A percentile compares a stretch with the other conserved stretches of the same genome.
Conservation (phyloP, 2,113 vertebrate genomes). For the Shinisaurus crocodilurus region DNA sequence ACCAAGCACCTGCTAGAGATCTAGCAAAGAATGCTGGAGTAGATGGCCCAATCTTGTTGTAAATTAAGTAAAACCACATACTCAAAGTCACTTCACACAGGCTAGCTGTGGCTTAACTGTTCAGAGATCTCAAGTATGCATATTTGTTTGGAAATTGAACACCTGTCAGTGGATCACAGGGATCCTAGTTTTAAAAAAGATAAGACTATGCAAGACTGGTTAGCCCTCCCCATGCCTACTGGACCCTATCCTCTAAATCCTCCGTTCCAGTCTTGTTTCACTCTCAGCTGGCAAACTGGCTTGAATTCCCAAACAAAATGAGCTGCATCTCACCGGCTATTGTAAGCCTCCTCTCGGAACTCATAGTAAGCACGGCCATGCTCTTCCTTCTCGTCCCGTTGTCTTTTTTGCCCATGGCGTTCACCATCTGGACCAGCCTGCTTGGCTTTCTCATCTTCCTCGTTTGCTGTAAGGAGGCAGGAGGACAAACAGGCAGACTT, state of each 20-base stretch:
- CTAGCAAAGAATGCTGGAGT: neutral
- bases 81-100: neutral
- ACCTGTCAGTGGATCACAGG: neutral
- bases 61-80: neutral
- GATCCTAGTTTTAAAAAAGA: neutral
- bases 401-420: constrained; percentile 69
- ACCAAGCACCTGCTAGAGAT: too few species aligned
- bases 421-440: constrained; percentile 67
- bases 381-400: constrained; percentile 72
- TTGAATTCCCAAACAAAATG: neutral
- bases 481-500: constrained; percentile 53
- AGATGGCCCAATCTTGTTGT: neutral
- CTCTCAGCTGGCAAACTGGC: too few species aligned
- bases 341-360: constrained; percentile 91
- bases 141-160: too few species aligned
- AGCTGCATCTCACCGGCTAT: constrained; percentile 82
- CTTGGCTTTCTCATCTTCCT: constrained; percentile 72
- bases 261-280: neutral
- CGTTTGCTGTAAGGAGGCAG: constrained; percentile 60
- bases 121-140: neutral
- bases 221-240: neutral
- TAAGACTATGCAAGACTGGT: neutral
- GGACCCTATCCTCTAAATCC: neutral
- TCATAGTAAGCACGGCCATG: constrained; percentile 87
- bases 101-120: neutral